Evolutionary conservation across 2,113 vertebrate species (phyloP).

Genomic region (Varanus salvator): DNA sequence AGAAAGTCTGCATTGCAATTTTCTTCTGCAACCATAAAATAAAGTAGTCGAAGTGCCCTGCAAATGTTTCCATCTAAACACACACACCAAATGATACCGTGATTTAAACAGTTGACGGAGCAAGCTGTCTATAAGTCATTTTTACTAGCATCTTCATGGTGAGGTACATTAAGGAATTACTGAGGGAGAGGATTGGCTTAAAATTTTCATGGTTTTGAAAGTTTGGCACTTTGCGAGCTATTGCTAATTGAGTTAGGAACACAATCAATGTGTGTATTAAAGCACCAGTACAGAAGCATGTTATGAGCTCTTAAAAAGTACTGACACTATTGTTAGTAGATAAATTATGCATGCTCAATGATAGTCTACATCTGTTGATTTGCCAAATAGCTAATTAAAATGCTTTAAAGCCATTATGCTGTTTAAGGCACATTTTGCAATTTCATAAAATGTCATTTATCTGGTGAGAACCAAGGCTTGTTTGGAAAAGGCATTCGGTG

Average conservation of each 20-base stretch:
- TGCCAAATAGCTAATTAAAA: conserved; percentile 74
- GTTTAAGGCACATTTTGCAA: conserved; percentile 69
- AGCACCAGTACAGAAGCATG: conserved; percentile 40
- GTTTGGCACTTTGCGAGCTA: conserved; percentile 36
- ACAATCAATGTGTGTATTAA: conserved; percentile 50
- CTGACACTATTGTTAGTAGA: conserved; percentile 62
- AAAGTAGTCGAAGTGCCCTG: background rate
- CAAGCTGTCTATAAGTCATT: background rate
- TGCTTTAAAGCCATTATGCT: conserved; percentile 65
- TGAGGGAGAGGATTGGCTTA: conserved; percentile 9
- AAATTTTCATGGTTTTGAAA: conserved; percentile 33
- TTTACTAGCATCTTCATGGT: background rate
- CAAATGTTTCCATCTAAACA: accelerated
- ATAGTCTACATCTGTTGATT: conserved; percentile 70
- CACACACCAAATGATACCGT: background rate
- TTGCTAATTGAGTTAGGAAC: conserved; percentile 45
- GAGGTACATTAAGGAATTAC: background rate
- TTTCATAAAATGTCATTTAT: conserved; percentile 73
- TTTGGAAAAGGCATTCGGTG: conserved; percentile 55
- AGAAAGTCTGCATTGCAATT: background rate
- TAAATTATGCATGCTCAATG: conserved; percentile 67
- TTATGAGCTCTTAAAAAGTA: conserved; percentile 59
- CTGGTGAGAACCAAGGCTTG: conserved; percentile 55
- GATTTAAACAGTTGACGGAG: background rate
- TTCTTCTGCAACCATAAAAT: background rate